Conservation (phyloP, 2,797 vertebrate species). For the Serranus cabrilla region DNA sequence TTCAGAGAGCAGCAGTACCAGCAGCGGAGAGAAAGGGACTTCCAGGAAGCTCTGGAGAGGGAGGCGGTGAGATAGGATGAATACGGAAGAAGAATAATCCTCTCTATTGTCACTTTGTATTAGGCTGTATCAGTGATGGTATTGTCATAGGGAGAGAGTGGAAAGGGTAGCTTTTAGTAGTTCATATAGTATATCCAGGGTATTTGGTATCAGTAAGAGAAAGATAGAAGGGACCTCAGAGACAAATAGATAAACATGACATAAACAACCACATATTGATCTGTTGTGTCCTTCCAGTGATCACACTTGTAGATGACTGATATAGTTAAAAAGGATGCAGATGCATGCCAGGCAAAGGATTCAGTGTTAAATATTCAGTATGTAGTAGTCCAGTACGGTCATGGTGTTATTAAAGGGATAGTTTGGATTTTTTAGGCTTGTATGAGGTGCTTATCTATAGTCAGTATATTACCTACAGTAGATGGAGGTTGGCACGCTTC, state of each 20-base stretch:
- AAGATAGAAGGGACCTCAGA: no score
- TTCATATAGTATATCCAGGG: slow-evolving; percentile 6
- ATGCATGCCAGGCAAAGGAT: not conserved
- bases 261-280: slow-evolving; percentile 13
- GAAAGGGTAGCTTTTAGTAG: slow-evolving; percentile 1
- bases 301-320: not conserved
- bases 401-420: not conserved
- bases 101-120: slow-evolving; percentile 26
- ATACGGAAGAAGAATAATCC: slow-evolving; percentile 39
- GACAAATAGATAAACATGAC: no score
- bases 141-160: slow-evolving; percentile 8
- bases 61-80: slow-evolving; percentile 89
- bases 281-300: not conserved
- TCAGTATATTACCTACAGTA: no score
- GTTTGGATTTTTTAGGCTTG: no score
- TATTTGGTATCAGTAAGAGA: not conserved
- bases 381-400: slow-evolving; percentile 19
- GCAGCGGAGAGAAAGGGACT: slow-evolving; percentile 89
- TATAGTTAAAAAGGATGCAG: slow-evolving; percentile 15
- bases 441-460: no score
- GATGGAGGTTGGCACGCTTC: no score
- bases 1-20: slow-evolving; percentile 92
- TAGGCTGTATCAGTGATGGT: slow-evolving; percentile 34
- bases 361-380: slow-evolving; percentile 49
- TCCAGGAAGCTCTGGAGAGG: slow-evolving; percentile 91